Conservation (phyloP, 1,140 invertebrate species). For the Cherax quadricarinatus region DNA sequence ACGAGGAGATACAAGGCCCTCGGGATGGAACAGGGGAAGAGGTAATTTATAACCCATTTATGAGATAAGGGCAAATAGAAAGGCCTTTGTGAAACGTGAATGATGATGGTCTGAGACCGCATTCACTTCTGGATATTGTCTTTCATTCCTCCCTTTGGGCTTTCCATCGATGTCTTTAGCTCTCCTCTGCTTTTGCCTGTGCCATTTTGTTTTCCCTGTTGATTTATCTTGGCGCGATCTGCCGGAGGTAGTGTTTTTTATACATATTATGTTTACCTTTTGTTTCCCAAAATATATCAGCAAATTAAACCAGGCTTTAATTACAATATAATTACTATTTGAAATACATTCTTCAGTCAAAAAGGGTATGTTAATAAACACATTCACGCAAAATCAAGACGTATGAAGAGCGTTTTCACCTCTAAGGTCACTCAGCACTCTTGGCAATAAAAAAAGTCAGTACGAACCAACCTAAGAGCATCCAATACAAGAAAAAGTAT, state of each 20-base stretch:
- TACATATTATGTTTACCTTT: too few relatives aligned
- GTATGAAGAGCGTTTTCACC: too few relatives aligned
- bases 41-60: slow-evolving; percentile 53
- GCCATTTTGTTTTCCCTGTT: not conserved
- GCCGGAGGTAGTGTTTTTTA: not conserved
- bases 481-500: too few relatives aligned
- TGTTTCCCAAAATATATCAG: too few relatives aligned
- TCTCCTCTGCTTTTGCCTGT: not conserved
- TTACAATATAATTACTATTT: too few relatives aligned
- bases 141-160: not conserved
- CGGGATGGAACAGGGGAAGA: not conserved
- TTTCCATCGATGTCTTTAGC: not conserved
- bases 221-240: not conserved
- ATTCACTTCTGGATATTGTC: not conserved
- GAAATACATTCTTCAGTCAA: too few relatives aligned
- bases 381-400: too few relatives aligned
- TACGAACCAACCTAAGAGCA: too few relatives aligned
- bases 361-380: too few relatives aligned
- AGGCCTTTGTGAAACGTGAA: slow-evolving; percentile 48
- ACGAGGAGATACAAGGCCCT: slow-evolving; percentile 4
- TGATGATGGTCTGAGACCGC: slow-evolving; percentile 6
- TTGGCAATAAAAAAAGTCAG: too few relatives aligned
- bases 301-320: too few relatives aligned
- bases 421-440: too few relatives aligned
- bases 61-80: slow-evolving; percentile 55